These are phyloP conservation scores for Drosophila busckii DNA, from an alignment of 1,140 invertebrate species.

Conservation along the genomic window DNA sequence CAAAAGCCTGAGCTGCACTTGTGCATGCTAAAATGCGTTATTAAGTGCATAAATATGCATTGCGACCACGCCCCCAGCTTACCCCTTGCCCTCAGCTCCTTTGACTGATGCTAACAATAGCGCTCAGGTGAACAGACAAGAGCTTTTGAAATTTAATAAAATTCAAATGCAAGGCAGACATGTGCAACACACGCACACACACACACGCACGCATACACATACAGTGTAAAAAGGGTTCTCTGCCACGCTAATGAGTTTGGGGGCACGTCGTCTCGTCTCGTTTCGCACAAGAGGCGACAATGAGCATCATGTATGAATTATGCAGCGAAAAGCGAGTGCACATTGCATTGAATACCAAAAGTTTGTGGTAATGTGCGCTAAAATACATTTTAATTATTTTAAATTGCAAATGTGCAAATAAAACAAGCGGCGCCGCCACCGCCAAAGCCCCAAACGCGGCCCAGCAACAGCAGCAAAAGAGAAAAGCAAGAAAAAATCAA, in stretches of 20 bases:
- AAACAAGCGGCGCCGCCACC: no score
- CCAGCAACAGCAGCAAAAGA: not conserved
- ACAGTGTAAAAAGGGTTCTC: not conserved
- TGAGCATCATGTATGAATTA: slow-evolving; percentile 52
- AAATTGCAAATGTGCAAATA: slow-evolving; percentile 44
- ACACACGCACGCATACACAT: not conserved
- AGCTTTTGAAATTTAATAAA: slow-evolving; percentile 75
- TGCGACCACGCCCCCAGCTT: slow-evolving; percentile 26
- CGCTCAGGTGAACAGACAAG: slow-evolving; percentile 48
- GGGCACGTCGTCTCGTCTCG: slow-evolving; percentile 29
- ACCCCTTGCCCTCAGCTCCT: not conserved
- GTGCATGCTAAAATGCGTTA: slow-evolving; percentile 76
- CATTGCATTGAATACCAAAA: no score
- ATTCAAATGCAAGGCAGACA: slow-evolving; percentile 72
- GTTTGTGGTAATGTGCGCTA: slow-evolving; percentile 55
- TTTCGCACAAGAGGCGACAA: slow-evolving; percentile 42
- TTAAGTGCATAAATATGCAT: slow-evolving; percentile 77
- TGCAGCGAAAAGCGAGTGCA: slow-evolving; percentile 56
- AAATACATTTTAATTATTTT: slow-evolving; percentile 40
- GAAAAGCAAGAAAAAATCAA: slow-evolving; percentile 46
- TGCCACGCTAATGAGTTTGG: slow-evolving; percentile 65
- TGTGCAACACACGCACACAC: slow-evolving; percentile 46
- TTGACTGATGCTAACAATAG: slow-evolving; percentile 35
- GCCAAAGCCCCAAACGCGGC: no score
- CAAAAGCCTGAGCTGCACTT: slow-evolving; percentile 75